These are phyloP conservation scores for Philonicus albiceps DNA, from an alignment of 2,888 invertebrate genomes.

Conservation along the genomic window DNA sequence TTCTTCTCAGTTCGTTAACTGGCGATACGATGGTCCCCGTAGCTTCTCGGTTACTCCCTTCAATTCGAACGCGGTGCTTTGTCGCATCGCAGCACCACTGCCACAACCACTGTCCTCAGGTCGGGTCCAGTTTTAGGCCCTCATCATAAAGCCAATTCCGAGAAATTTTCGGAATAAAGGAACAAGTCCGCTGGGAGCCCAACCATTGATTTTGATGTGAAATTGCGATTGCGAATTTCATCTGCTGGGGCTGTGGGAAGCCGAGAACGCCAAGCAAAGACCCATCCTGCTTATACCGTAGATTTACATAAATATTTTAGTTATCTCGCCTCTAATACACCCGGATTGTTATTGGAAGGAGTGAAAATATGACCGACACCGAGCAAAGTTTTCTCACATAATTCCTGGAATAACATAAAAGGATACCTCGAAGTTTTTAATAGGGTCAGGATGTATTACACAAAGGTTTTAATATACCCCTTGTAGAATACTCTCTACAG, in stretches of 20 bases:
- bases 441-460: too few species aligned
- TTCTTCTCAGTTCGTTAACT: neutral
- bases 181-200: neutral
- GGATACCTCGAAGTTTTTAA: too few species aligned
- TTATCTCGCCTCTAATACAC: neutral
- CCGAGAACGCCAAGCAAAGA: neutral
- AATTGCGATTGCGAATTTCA: constrained; percentile 19
- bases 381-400: too few species aligned
- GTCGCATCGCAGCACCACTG: neutral
- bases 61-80: neutral
- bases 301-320: neutral
- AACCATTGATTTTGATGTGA: constrained; percentile 12
- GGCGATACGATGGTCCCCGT: neutral
- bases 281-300: neutral
- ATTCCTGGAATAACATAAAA: too few species aligned
- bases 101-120: neutral
- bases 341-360: neutral
- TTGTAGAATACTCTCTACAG: too few species aligned
- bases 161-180: constrained; percentile 3
- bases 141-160: constrained; percentile 25
- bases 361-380: neutral
- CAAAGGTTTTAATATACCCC: too few species aligned
- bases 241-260: neutral
- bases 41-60: constrained; percentile 22
- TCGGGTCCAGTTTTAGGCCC: constrained; percentile 15